Evolutionary conservation across 2,113 vertebrate genomes (phyloP).

Genomic region (Toxostoma redivivum): DNA sequence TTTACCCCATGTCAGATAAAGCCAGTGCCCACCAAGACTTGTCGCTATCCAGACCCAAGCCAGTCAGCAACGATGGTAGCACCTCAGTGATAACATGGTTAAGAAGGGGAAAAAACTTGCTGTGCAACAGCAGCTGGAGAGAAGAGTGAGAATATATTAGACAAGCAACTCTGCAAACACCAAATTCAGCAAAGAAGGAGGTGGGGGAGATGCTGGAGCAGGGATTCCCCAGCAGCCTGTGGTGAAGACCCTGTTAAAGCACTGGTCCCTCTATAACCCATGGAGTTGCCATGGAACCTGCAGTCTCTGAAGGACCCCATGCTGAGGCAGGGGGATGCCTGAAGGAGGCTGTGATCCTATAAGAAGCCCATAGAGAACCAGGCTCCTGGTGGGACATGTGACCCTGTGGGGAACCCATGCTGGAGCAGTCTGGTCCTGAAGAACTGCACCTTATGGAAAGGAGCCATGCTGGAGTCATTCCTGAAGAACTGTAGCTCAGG

Average conservation of each 20-base stretch:
- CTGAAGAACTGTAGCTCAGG: background rate
- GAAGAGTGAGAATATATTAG: background rate
- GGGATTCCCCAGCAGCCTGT: background rate
- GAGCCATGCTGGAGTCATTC: background rate
- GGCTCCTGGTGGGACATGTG: background rate
- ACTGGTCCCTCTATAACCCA: accelerated
- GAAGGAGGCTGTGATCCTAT: background rate
- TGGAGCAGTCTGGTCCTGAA: background rate
- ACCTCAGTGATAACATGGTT: background rate
- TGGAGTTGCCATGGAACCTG: background rate
- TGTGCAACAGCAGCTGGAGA: background rate
- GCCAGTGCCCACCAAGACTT: background rate
- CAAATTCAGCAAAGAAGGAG: background rate
- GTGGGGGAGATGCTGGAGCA: background rate
- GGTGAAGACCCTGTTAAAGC: background rate
- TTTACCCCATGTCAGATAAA: background rate
- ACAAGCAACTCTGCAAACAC: background rate
- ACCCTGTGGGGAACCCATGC: too few species aligned
- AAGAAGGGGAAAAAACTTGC: background rate
- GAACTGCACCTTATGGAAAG: background rate
- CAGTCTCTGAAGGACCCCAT: background rate
- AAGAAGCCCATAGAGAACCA: background rate
- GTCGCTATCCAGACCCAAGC: accelerated
- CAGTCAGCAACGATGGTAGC: accelerated
- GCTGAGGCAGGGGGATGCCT: background rate